Evolutionary conservation across 2,113 vertebrate genomes (phyloP), one percentile per base, ranked within the genome.

Genomic region (Terrapene triunguis): DNA sequence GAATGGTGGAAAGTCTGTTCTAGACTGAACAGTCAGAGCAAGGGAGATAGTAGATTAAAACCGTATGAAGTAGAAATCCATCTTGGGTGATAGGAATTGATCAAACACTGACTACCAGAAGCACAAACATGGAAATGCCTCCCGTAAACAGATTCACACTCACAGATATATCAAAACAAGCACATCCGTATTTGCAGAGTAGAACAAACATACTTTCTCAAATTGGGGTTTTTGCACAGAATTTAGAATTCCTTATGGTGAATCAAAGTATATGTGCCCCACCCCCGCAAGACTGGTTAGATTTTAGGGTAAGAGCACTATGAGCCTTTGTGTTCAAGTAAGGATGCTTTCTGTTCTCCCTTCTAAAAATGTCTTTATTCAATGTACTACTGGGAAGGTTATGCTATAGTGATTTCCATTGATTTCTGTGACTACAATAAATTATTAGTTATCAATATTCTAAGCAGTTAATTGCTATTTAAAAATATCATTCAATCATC

Each of bases 31-130:
- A 94, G 6, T 3, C 62, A 87, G 74, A 87, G 89, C 57, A 85
- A 86, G 69, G 93, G 42, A 32, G 35, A 35, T 53, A 81, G 42
- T 65, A 94, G 89, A 87, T 90, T 96, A 87, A 93, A 96, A 82
- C 59, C 80, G 10, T 48, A 44, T 90, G 85, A 90, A 91, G 69
- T 11, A 91, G 94, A 95, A 96, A 90, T 92, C 78, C 55, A 32
- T 90, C 27, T 24, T 90, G 12, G 5, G 10, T 90, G 85, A 87
- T 57, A 90, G 81, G 44, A 90, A 82, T 89, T 93, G 87, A 92
- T 95, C 87, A 95, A 85, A 84, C 51, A 83, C 53, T 89, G 89
- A 48, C 10, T 93, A 84, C 76, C 48, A 82, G 80, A 94, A 82
- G 88, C 78, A 79, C 59, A 90, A 91, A 76, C 82, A 59, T 93